These are phyloP conservation scores for Geodia barretti DNA, from an alignment of 37 sponge, comb jelly and placozoan species.

Conservation along the genomic window DNA sequence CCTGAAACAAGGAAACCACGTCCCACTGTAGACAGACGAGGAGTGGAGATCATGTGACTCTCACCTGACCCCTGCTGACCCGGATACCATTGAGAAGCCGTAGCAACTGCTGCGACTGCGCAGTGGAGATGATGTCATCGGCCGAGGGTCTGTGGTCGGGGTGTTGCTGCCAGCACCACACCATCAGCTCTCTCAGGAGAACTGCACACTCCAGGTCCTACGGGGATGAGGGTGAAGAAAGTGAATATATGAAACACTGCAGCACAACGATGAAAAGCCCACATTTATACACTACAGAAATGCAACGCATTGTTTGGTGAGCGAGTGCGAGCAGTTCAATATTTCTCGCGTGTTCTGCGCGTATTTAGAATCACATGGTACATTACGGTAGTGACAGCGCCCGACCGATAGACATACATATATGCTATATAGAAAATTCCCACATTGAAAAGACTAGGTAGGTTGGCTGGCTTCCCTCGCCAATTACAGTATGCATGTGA, in stretches of 20 bases:
- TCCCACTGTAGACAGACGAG: no score
- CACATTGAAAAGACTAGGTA: no score
- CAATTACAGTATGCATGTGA: no score
- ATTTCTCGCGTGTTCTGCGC: no score
- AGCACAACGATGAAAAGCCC: not conserved
- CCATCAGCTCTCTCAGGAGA: conserved; percentile 86
- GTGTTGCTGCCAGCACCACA: conserved; percentile 87
- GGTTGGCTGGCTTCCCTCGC: no score
- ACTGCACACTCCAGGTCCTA: conserved; percentile 73
- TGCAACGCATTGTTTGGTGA: not conserved
- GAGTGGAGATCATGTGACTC: not conserved
- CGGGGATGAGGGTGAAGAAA: not conserved
- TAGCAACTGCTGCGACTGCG: conserved; percentile 42
- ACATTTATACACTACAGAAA: not conserved
- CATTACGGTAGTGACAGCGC: no score
- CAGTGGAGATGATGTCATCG: conserved; percentile 36
- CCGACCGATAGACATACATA: no score
- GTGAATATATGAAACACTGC: no score
- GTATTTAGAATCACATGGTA: no score
- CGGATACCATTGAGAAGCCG: conserved; percentile 63
- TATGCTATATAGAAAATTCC: no score
- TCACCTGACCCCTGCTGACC: conserved; percentile 37
- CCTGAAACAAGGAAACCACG: no score
- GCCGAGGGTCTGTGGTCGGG: conserved; percentile 74
- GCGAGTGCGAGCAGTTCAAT: no score